A percentile compares a stretch with the other conserved stretches of the same genome.
Conservation (phyloP, 2,797 vertebrate species). For the Capromys pilorides region DNA sequence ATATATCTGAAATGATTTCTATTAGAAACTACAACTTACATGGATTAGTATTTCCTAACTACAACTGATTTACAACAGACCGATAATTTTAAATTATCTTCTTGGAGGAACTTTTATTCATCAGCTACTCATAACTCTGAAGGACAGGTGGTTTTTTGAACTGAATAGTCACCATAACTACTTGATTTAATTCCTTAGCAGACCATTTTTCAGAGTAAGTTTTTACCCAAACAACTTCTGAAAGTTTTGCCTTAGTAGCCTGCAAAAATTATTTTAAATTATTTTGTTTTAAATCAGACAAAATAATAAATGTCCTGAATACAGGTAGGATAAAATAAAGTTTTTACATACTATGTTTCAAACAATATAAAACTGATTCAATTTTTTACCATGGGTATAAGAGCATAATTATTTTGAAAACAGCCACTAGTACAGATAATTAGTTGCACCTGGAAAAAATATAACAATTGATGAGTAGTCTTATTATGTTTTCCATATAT, state of each 20-base stretch:
- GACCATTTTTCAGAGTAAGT: no score
- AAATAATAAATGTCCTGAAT: conserved; percentile 43
- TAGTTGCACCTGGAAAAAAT: conserved; percentile 28
- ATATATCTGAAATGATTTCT: neutral
- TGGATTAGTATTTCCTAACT: conserved; percentile 24
- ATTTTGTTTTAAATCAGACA: conserved; percentile 54
- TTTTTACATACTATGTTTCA: conserved; percentile 7
- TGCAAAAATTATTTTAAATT: no score
- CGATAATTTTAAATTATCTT: conserved; percentile 4
- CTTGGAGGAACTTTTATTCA: no score
- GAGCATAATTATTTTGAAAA: conserved; percentile 54
- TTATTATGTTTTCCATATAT: conserved; percentile 22
- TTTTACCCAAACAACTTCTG: no score
- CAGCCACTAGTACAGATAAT: conserved; percentile 37
- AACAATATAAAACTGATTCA: conserved; percentile 42
- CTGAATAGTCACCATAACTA: no score
- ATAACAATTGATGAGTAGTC: neutral
- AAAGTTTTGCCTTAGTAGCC: no score
- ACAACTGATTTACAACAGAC: conserved; percentile 17
- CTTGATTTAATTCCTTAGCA: no score
- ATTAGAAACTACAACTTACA: conserved; percentile 30
- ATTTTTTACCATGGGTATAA: conserved; percentile 14
- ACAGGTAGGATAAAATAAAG: conserved; percentile 33
- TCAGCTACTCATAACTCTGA: no score
- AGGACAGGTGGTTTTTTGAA: no score